Conservation (phyloP, 2,888 invertebrate species). For the Temnothorax ravouxi region DNA sequence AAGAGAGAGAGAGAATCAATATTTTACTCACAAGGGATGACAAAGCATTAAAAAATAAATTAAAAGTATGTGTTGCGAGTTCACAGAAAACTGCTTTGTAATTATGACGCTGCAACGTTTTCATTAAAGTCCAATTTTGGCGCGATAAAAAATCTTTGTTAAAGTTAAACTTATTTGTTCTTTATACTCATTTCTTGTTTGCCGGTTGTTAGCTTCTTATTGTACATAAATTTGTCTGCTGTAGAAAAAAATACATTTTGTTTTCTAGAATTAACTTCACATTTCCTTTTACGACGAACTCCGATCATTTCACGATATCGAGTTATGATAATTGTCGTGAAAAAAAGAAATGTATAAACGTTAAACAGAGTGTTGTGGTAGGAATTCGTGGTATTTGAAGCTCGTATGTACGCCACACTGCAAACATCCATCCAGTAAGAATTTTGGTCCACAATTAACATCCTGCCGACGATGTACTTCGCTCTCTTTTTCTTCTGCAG, state of each 20-base stretch:
- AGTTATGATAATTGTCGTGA: not conserved
- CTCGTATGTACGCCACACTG: not conserved
- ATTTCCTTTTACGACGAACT: not conserved
- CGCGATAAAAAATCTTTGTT: not conserved
- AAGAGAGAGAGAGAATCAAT: not conserved
- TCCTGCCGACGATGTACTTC: conserved; percentile 30
- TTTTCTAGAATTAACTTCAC: not conserved
- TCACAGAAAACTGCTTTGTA: not conserved
- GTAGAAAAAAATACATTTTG: not conserved
- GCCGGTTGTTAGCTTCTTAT: not conserved
- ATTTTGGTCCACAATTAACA: conserved; percentile 44
- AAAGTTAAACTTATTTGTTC: conserved; percentile 2
- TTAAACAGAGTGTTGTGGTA: not conserved
- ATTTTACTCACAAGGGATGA: not conserved
- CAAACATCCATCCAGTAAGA: conserved; percentile 6
- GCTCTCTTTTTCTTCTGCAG: conserved; percentile 1
- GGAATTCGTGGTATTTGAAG: conserved; percentile 21
- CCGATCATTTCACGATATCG: conserved; percentile 3
- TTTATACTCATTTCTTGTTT: not conserved
- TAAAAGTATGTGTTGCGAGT: not conserved
- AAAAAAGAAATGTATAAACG: conserved; percentile 2
- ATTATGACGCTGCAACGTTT: not conserved
- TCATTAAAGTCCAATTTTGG: conserved; percentile 16
- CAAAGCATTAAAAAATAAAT: not conserved
- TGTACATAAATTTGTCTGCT: not conserved